Base-by-base conservation (phyloP, 92 coral and sea anemone genomes). In the Bergia sp. region DNA sequence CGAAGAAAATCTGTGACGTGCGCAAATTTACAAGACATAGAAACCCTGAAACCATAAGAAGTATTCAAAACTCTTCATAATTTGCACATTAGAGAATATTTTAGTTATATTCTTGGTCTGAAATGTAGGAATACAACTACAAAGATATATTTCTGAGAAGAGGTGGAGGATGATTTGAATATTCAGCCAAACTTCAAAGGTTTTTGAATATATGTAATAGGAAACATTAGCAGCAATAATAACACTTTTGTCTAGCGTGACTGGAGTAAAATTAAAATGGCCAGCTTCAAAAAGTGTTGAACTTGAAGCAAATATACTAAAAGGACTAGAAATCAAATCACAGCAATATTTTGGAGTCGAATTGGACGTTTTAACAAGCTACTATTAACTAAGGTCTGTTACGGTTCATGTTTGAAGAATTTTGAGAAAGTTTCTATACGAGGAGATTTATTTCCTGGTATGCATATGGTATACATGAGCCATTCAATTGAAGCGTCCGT, bases 401-500 rank as follows among this genome's bases (percentile, higher is more conserved):
- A 29, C 15, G 58, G 18, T 53, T 53, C 58, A 53, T 12, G 13
- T 18, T 18, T 61, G 69, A 21, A 61, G n/a, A 61, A 53, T 53
- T 53, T 53, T 45, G 50, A 0, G 8, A n/a, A 67, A 67, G 20
- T 29, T 73, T 38, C 20, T 29, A n/a, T 37, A 18, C 37, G n/a
- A 7, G 77, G 42, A 73, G 37, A 38, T 38, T 15, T 20, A 38
- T 73, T 73, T 38, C 45, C 77, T 73, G 77, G 77, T 73, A 61
- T 47, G 8, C 53, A 47, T 47, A 1, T 61, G 58, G 58, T 53
- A 53, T 15, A 74, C 3, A 74, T 42, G 69, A 21, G 23, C 20
- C 69, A n/a, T 61, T 61, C 23, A 61, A 50, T 50, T 50, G 69
- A 61, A 74, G 47, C 8, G 47, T 39, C 79, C 79, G 79, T 74